Percentiles rank a stretch among this genome's conserved stretches.
Evolutionary conservation across 2,888 invertebrate genomes (phyloP).

Genomic region (Eretmocerus hayati): DNA sequence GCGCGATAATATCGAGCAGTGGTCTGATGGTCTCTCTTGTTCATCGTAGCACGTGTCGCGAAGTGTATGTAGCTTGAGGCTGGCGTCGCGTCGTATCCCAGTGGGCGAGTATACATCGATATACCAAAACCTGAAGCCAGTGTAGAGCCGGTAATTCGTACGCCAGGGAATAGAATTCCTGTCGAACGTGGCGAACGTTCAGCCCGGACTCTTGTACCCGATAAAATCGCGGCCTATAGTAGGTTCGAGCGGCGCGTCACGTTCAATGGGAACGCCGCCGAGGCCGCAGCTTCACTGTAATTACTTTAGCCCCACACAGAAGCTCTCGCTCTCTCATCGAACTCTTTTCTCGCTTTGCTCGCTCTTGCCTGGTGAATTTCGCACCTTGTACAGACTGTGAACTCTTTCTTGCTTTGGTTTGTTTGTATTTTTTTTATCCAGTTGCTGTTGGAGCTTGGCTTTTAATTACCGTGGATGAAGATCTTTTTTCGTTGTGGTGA

Average conservation of each 20-base stretch:
- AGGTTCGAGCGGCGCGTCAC: not conserved
- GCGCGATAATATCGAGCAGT: too few species aligned
- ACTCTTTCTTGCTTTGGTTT: not conserved
- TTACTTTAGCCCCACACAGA: constrained; percentile 11
- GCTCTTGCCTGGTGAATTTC: not conserved
- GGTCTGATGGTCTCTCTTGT: too few species aligned
- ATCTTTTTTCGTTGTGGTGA: too few species aligned
- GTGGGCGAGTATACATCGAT: constrained; percentile 15
- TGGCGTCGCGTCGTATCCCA: too few species aligned
- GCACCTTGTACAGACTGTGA: not conserved
- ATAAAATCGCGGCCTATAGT: constrained; percentile 21
- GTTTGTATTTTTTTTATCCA: too few species aligned
- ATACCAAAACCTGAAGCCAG: too few species aligned
- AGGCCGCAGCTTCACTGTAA: too few species aligned
- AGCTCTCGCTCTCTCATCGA: too few species aligned
- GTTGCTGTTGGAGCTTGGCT: too few species aligned
- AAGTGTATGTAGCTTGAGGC: not conserved
- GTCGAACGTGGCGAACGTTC: constrained; percentile 21
- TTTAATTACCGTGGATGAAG: too few species aligned
- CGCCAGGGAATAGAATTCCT: constrained; percentile 31
- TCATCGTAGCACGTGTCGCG: not conserved
- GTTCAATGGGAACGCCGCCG: constrained; percentile 9
- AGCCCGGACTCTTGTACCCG: constrained; percentile 12
- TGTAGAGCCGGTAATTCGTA: constrained; percentile 21
- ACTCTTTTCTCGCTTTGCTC: not conserved